phyloP scores from a whole-genome alignment of 2,888 invertebrate genomes.

The Anagyrus pseudococci region DNA sequence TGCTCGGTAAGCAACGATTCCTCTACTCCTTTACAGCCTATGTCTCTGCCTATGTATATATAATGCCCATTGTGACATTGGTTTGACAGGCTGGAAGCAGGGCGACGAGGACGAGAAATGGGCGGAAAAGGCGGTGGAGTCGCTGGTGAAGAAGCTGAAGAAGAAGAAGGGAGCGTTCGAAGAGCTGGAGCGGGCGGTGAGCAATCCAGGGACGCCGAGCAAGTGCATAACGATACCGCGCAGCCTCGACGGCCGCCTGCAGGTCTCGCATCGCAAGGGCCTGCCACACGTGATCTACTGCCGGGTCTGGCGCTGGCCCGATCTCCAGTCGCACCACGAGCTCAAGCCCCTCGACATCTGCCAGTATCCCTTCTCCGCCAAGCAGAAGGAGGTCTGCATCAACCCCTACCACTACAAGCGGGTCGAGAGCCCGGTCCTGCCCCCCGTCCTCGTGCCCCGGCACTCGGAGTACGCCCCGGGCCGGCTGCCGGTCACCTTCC shows the following conservation, averaged over 20 bases:
- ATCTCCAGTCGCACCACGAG: conserved; percentile 44
- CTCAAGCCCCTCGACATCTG: conserved; percentile 38
- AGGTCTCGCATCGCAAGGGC: conserved; percentile 69
- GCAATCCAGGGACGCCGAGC: conserved; percentile 65
- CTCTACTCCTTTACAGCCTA: conserved; percentile 1
- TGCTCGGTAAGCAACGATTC: conserved; percentile 56
- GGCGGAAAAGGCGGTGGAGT: conserved; percentile 98
- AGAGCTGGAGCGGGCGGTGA: conserved; percentile 68
- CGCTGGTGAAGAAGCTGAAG: conserved; percentile 91
- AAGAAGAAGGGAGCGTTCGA: conserved; percentile 96
- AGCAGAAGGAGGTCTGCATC: conserved; percentile 41
- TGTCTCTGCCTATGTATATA: not conserved
- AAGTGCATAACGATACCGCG: conserved; percentile 71
- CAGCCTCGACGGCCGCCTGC: conserved; percentile 66
- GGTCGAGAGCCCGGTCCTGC: conserved; percentile 37
- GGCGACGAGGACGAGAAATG: conserved; percentile 79
- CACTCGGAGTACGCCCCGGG: conserved; percentile 96
- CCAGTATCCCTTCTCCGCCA: conserved; percentile 37
- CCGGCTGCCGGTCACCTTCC: conserved; percentile 86
- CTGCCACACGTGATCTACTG: conserved; percentile 68
- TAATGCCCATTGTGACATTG: not conserved
- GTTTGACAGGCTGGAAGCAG: conserved; percentile 66
- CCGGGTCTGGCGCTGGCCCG: conserved; percentile 50
- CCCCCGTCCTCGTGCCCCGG: conserved; percentile 93
- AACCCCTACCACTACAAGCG: conserved; percentile 44